Evolutionary conservation across 2,113 vertebrate genomes (phyloP).

Genomic region (Syrmaticus mikado): DNA sequence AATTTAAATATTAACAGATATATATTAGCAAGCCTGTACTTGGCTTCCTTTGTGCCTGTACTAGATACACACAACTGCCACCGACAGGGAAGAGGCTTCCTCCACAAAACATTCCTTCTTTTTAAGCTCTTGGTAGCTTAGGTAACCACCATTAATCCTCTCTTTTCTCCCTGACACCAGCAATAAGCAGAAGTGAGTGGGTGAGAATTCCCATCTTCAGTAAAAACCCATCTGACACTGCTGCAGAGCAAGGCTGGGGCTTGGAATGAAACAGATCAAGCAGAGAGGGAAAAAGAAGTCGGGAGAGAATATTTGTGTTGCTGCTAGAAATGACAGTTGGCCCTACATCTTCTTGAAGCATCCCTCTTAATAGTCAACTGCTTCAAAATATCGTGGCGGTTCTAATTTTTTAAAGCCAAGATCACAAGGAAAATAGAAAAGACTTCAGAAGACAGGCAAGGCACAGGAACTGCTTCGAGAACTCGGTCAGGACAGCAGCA

Average conservation of each 20-base stretch:
- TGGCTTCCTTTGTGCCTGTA: not conserved
- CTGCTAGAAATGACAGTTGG: accelerated
- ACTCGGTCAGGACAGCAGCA: not conserved
- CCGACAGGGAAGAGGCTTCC: not conserved
- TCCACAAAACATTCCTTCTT: not conserved
- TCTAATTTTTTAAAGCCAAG: not conserved
- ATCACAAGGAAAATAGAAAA: not conserved
- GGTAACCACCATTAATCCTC: constrained; percentile 23
- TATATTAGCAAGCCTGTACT: not conserved
- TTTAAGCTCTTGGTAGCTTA: not conserved
- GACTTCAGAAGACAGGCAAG: not conserved
- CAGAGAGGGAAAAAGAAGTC: accelerated
- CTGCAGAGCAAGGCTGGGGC: not conserved
- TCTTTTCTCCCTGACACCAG: not conserved
- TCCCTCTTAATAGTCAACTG: not conserved
- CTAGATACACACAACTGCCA: not conserved
- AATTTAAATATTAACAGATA: not conserved
- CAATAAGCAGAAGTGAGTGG: not conserved
- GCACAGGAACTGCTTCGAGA: not conserved
- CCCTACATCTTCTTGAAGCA: not conserved
- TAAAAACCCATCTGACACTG: not conserved
- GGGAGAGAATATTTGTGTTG: not conserved
- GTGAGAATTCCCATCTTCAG: not conserved
- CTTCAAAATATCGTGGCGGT: not conserved
- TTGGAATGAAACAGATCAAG: not conserved